phyloP scores from a whole-genome alignment of 2,888 invertebrate species.

The Ormyrus thymus region DNA sequence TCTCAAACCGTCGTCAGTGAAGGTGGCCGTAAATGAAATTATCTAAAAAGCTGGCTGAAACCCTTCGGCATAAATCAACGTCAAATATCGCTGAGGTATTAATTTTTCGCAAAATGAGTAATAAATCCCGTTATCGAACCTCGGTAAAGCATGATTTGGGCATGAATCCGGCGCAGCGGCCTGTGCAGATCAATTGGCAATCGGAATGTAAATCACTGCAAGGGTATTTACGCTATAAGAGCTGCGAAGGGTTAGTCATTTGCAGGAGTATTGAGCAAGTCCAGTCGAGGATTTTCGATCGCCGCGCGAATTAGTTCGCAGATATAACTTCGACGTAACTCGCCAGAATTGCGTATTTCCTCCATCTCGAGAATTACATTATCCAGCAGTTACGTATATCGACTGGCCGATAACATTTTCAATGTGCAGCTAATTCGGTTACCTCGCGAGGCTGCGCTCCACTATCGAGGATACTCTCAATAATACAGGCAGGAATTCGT shows the following conservation, averaged over 20 bases:
- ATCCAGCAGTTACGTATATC: constrained; percentile 35
- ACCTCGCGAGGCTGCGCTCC: background rate
- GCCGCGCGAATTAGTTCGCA: background rate
- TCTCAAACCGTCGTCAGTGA: no score
- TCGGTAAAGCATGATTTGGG: no score
- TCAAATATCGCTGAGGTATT: no score
- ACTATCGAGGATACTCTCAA: no score
- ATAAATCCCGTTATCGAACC: no score
- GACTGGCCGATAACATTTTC: constrained; percentile 29
- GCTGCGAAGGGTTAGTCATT: background rate
- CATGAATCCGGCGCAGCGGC: no score
- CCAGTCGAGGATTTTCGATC: constrained; percentile 17
- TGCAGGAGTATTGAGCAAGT: background rate
- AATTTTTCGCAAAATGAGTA: no score
- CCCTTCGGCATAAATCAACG: no score
- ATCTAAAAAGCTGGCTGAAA: no score
- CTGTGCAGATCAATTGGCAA: background rate
- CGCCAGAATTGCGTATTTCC: constrained; percentile 48
- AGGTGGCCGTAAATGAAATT: no score
- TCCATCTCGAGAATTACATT: constrained; percentile 49
- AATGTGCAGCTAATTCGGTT: constrained; percentile 35
- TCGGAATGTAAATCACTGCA: constrained; percentile 17
- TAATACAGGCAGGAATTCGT: no score
- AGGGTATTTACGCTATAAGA: constrained; percentile 9
- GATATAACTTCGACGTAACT: constrained; percentile 29